These are phyloP conservation scores for Knipowitschia caucasica DNA, from an alignment of 2,797 vertebrate species.

Conservation along the genomic window DNA sequence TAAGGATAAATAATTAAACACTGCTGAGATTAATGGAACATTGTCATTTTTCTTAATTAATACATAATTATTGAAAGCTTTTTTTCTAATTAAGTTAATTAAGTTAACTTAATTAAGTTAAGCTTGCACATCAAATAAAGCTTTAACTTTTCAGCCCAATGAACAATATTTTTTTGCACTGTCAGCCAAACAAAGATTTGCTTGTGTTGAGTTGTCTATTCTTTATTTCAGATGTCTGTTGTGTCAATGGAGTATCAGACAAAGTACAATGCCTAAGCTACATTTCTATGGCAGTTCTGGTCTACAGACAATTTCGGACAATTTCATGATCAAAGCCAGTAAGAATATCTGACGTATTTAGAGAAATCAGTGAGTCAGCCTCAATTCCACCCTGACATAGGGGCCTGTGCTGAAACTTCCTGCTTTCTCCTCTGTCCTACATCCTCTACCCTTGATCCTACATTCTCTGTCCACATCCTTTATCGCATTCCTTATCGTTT, in stretches of 20 bases:
- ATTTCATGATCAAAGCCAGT: constrained; percentile 6
- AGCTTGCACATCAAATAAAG: background rate
- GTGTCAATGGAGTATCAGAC: no score
- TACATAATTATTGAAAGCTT: background rate
- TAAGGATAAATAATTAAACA: constrained; percentile 50
- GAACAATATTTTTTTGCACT: no score
- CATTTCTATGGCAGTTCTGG: no score
- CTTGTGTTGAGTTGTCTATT: no score
- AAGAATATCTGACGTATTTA: constrained; percentile 20
- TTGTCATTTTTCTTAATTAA: constrained; percentile 8
- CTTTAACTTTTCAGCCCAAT: no score
- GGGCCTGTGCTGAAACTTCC: constrained; percentile 57
- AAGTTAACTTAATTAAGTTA: background rate
- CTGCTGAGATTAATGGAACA: constrained; percentile 29
- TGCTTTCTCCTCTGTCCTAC: constrained; percentile 30
- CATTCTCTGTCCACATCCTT: constrained; percentile 38
- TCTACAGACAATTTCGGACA: no score
- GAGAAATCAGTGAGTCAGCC: constrained; percentile 31
- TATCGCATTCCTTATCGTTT: constrained; percentile 47
- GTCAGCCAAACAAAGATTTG: no score
- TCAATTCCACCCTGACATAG: constrained; percentile 45
- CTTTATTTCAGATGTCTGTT: no score
- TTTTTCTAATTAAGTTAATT: no score
- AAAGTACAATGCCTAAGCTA: no score
- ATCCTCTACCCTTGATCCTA: constrained; percentile 3